Percentiles rank a stretch among this genome's conserved stretches.
phyloP scores from a whole-genome alignment of 2,797 vertebrate genomes.

The Cottoperca gobio region DNA sequence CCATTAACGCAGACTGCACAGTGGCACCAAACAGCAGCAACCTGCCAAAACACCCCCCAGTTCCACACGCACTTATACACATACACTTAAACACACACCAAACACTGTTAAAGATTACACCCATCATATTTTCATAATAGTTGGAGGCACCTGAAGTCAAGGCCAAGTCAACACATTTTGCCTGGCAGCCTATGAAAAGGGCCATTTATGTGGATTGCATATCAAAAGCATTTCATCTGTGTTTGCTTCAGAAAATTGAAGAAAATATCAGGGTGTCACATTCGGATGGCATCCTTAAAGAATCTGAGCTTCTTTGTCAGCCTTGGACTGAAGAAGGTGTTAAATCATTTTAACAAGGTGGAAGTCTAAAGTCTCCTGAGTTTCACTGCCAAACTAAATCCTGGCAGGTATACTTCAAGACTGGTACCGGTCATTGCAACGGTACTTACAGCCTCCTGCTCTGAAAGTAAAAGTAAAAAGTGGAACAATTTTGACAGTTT shows the following conservation, averaged over 20 bases:
- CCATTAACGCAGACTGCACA: slow-evolving; percentile 64
- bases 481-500: slow-evolving; percentile 17
- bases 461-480: slow-evolving; percentile 29
- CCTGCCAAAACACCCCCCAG: slow-evolving; percentile 63
- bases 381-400: slow-evolving; percentile 69
- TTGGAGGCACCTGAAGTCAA: slow-evolving; percentile 77
- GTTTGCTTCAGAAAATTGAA: slow-evolving; percentile 69
- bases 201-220: slow-evolving; percentile 69
- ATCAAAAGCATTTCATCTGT: slow-evolving; percentile 67
- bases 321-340: slow-evolving; percentile 62
- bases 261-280: slow-evolving; percentile 68
- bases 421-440: slow-evolving; percentile 26
- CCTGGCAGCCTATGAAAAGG: slow-evolving; percentile 81
- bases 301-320: slow-evolving; percentile 74
- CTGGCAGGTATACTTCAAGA: slow-evolving; percentile 37
- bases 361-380: slow-evolving; percentile 52
- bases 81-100: slow-evolving; percentile 64
- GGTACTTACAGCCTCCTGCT: slow-evolving; percentile 21
- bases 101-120: slow-evolving; percentile 70
- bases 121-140: slow-evolving; percentile 83
- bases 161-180: slow-evolving; percentile 81
- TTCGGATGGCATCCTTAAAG: slow-evolving; percentile 64
- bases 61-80: slow-evolving; percentile 30
- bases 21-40: slow-evolving; percentile 67
- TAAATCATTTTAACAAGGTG: slow-evolving; percentile 66